Evolutionary conservation across 2,888 invertebrate genomes (phyloP).

Genomic region (Chrysolina americana): DNA sequence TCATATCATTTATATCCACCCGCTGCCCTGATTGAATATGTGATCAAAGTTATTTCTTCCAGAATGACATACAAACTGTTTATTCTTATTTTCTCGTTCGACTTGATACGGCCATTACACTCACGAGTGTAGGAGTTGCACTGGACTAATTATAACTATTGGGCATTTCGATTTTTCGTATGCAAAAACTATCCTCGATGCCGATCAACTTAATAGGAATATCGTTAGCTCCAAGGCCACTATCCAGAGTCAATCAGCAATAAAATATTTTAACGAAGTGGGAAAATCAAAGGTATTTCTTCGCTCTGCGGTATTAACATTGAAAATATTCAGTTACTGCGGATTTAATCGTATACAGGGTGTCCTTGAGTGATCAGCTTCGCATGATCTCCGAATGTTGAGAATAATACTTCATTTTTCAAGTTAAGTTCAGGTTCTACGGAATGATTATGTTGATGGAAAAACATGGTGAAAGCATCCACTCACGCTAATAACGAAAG

Average conservation of each 20-base stretch:
- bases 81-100: neutral
- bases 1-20: too few relatives aligned
- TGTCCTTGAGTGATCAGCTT: neutral
- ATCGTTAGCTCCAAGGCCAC: neutral
- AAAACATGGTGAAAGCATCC: too few relatives aligned
- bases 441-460: too few relatives aligned
- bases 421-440: too few relatives aligned
- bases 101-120: constrained; percentile 5
- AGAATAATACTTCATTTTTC: too few relatives aligned
- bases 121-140: constrained; percentile 1
- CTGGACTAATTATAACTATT: neutral
- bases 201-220: constrained; percentile 7
- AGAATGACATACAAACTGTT: too few relatives aligned
- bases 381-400: too few relatives aligned
- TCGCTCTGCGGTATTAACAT: neutral
- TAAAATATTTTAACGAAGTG: constrained; percentile 17
- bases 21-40: too few relatives aligned
- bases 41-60: too few relatives aligned
- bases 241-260: neutral
- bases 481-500: too few relatives aligned
- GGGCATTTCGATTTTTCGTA: neutral
- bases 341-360: neutral
- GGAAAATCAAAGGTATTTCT: neutral
- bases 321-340: neutral
- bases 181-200: constrained; percentile 8